A percentile compares a stretch with the other conserved stretches of the same genome.
phyloP scores from a whole-genome alignment of 2,113 vertebrate genomes.

The Drymodes brunneopygia region DNA sequence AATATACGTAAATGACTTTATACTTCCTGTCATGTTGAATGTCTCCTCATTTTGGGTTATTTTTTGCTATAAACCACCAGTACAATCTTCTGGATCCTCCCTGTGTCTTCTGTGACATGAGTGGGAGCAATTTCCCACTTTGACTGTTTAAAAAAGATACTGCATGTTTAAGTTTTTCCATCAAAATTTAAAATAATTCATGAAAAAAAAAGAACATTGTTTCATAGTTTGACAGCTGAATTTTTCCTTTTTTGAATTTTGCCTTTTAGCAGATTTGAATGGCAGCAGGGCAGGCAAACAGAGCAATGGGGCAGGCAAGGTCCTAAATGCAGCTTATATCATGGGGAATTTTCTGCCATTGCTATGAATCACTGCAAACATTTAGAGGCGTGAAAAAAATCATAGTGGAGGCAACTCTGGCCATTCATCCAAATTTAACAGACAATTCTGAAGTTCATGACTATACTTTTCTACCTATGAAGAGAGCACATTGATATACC shows the following conservation, averaged over 20 bases:
- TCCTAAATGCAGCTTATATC: neutral
- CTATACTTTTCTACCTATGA: neutral
- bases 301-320: neutral
- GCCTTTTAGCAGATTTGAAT: neutral
- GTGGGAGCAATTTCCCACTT: neutral
- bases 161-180: neutral
- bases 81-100: neutral
- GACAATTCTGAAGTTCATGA: neutral
- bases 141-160: neutral
- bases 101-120: neutral
- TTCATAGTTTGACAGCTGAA: neutral
- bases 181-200: neutral
- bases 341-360: neutral
- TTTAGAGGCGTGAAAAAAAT: neutral
- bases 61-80: neutral
- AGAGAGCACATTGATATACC: neutral
- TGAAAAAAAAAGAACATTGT: neutral
- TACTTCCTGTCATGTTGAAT: neutral
- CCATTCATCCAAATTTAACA: neutral
- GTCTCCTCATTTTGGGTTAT: neutral
- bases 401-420: neutral
- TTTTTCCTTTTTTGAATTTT: neutral
- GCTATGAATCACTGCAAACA: neutral
- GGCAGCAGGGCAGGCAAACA: neutral
- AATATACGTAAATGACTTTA: neutral